Evolutionary conservation across 2,113 vertebrate genomes (phyloP).

Genomic region (Heterotis niloticus): DNA sequence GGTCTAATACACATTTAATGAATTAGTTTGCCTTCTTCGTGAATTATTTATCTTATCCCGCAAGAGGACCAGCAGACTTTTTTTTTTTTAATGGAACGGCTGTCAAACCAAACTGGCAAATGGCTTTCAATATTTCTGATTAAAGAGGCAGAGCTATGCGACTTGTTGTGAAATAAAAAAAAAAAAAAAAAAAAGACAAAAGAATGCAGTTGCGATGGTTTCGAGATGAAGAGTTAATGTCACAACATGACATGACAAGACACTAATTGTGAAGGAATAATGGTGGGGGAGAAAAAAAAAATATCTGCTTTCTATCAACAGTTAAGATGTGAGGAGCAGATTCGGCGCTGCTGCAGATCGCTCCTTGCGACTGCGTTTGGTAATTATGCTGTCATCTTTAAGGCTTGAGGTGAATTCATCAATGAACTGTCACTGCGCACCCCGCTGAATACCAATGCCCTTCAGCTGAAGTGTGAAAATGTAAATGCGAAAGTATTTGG

Average conservation of each 20-base stretch:
- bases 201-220: too few relatives aligned
- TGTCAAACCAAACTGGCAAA: not conserved
- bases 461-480: slow-evolving; percentile 15
- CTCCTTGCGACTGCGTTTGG: not conserved
- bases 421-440: not conserved
- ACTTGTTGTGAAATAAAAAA: not conserved
- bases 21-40: not conserved
- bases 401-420: not conserved
- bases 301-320: not conserved
- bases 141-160: not conserved
- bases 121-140: not conserved
- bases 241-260: not conserved
- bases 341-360: not conserved
- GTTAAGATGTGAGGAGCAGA: not conserved
- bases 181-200: too few relatives aligned
- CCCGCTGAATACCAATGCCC: not conserved
- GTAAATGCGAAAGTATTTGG: not conserved
- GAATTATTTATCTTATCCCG: not conserved
- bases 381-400: not conserved
- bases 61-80: not conserved
- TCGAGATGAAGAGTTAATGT: too few relatives aligned
- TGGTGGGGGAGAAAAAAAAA: too few relatives aligned
- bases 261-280: not conserved
- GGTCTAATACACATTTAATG: not conserved
- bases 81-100: not conserved